Evolutionary conservation across 2,888 invertebrate genomes (phyloP).

Genomic region (Hartigia nigra): DNA sequence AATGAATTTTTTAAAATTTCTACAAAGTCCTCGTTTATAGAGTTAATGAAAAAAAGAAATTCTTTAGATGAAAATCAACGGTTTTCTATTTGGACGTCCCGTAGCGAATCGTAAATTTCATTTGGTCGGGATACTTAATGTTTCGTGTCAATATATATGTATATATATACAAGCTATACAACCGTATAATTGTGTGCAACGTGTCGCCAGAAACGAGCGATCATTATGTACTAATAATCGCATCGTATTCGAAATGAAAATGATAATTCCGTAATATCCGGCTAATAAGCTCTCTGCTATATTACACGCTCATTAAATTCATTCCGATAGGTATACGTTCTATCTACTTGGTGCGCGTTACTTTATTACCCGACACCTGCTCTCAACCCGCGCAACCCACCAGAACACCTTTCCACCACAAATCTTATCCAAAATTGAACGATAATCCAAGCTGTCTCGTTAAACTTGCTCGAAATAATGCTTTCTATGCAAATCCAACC

Average conservation of each 20-base stretch:
- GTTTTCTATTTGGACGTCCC: background rate
- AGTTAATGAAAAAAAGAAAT: background rate
- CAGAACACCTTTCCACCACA: constrained; percentile 4
- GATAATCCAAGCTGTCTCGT: constrained; percentile 7
- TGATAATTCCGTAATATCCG: constrained; percentile 2
- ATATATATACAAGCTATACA: background rate
- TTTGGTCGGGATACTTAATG: background rate
- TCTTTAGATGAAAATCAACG: background rate
- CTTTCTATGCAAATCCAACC: constrained; percentile 3
- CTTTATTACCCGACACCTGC: constrained; percentile 46
- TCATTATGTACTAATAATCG: constrained; percentile 4
- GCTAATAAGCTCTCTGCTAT: constrained; percentile 3
- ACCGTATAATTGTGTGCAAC: background rate
- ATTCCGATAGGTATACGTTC: constrained; percentile 12
- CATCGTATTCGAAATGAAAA: background rate
- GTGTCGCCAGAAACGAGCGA: background rate
- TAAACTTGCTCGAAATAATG: constrained; percentile 7
- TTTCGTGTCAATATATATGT: background rate
- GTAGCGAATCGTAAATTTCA: background rate
- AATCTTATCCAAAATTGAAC: constrained; percentile 10
- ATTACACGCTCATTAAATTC: constrained; percentile 38
- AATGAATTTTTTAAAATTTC: background rate
- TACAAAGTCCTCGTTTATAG: background rate
- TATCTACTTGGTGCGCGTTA: constrained; percentile 27
- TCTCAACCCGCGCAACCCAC: constrained; percentile 16